phyloP scores from a whole-genome alignment of 2,888 invertebrate species.

The Drosophila affinis region DNA sequence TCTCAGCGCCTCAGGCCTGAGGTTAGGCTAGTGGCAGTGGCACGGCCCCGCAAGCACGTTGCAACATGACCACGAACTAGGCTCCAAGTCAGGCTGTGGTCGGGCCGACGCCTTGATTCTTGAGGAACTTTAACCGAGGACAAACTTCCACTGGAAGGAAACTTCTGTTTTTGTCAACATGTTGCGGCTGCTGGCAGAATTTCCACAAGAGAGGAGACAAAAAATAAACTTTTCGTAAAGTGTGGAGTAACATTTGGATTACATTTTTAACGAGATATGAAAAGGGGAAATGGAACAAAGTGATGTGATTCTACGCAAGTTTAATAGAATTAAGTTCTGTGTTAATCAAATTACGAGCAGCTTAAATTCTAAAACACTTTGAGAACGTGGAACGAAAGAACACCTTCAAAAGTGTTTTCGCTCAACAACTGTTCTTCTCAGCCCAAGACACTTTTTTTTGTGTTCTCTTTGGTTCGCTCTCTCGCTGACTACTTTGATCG shows the following conservation, averaged over 20 bases:
- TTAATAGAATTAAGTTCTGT: background rate
- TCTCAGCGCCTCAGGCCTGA: conserved; percentile 13
- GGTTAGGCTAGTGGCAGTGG: background rate
- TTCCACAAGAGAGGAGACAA: conserved; percentile 10
- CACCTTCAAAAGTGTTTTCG: too few species aligned
- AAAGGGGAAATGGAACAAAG: background rate
- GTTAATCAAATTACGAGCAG: background rate
- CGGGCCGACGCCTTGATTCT: conserved; percentile 5
- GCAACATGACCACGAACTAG: conserved; percentile 33
- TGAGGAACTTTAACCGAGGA: conserved; percentile 15
- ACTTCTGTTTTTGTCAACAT: conserved; percentile 39
- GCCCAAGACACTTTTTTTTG: too few species aligned
- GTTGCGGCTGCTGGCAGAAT: conserved; percentile 40
- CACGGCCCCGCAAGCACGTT: conserved; percentile 10
- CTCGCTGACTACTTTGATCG: too few species aligned
- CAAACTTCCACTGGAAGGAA: conserved; percentile 34
- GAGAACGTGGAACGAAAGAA: too few species aligned
- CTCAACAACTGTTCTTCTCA: too few species aligned
- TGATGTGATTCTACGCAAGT: background rate
- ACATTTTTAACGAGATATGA: conserved; percentile 6
- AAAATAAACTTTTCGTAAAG: conserved; percentile 19
- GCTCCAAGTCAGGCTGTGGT: conserved; percentile 25
- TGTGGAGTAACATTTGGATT: conserved; percentile 14
- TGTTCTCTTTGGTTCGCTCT: too few species aligned
- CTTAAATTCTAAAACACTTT: background rate